Percentiles rank a stretch among this genome's conserved stretches.
Conservation (phyloP, 2,797 vertebrate genomes). For the Anguilla anguilla region DNA sequence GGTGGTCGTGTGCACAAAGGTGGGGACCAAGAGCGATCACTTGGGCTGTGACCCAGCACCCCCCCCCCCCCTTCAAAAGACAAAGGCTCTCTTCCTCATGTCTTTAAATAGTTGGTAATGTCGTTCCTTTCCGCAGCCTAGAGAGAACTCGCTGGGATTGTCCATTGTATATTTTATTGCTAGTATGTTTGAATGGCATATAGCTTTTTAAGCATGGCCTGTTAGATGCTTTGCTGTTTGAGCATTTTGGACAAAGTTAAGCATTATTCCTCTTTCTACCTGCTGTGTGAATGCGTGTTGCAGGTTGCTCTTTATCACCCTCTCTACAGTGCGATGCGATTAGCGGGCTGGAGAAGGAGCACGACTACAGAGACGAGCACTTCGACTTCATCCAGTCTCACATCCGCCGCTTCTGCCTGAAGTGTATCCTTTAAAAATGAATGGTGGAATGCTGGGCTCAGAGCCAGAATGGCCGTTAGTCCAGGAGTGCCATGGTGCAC, state of each 20-base stretch:
- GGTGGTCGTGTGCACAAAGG: slow-evolving; percentile 97
- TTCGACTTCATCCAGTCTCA: slow-evolving; percentile 98
- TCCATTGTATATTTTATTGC: neutral
- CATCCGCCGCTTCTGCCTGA: slow-evolving; percentile 94
- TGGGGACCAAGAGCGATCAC: slow-evolving; percentile 56
- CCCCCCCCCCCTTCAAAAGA: too few relatives aligned
- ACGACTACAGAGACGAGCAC: slow-evolving; percentile 98
- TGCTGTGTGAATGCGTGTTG: neutral
- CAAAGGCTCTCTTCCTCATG: neutral
- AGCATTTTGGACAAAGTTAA: neutral
- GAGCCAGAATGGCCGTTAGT: neutral
- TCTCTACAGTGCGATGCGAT: slow-evolving; percentile 89
- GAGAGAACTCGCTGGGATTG: neutral
- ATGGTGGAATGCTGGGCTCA: neutral
- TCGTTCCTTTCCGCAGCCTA: neutral
- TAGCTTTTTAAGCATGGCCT: neutral
- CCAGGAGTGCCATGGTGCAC: neutral
- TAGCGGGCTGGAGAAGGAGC: slow-evolving; percentile 95
- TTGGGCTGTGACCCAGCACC: neutral
- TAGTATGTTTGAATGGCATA: neutral
- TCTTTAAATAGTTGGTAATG: neutral
- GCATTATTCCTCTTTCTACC: neutral
- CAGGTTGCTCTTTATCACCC: slow-evolving; percentile 29
- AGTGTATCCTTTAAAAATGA: slow-evolving; percentile 87
- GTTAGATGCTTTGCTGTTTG: neutral